Percentiles rank a stretch among this genome's conserved stretches.
phyloP scores from a whole-genome alignment of 2,113 vertebrate species.

The Falcunculus frontatus region DNA sequence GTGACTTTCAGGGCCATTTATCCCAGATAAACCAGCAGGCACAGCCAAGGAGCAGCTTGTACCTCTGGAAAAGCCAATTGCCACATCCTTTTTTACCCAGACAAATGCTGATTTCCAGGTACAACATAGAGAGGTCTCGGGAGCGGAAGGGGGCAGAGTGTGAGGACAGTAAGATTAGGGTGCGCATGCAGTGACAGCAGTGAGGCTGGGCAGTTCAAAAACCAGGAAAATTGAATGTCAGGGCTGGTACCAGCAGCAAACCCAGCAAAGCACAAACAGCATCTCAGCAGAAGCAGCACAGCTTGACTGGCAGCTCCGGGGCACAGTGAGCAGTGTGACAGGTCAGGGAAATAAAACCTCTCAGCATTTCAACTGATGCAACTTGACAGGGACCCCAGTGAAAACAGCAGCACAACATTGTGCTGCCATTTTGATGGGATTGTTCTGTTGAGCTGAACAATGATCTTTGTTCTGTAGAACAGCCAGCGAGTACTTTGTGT shows the following conservation, averaged over 20 bases:
- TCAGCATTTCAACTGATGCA: not conserved
- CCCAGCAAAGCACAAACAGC: not conserved
- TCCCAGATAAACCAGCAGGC: not conserved
- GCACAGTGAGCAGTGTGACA: not conserved
- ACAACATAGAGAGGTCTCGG: not conserved
- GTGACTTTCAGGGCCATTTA: not conserved
- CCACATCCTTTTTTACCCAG: not conserved
- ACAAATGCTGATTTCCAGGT: not conserved
- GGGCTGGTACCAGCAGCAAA: not conserved
- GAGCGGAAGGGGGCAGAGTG: not conserved
- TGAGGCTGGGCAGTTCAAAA: not conserved
- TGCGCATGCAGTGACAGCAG: not conserved
- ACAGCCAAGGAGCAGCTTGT: not conserved
- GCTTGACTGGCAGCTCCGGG: not conserved
- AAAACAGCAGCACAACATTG: not conserved
- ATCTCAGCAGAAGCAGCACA: conserved; percentile 20
- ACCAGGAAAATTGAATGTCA: not conserved
- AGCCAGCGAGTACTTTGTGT: not conserved
- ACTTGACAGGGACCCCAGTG: conserved; percentile 4
- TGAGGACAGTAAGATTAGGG: not conserved
- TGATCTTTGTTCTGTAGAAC: not conserved
- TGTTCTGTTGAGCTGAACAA: not conserved
- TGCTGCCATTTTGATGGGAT: not conserved
- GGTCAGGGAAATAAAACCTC: not conserved
- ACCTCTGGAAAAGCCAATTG: not conserved